Percentiles rank a stretch among this genome's conserved stretches.
Conservation (phyloP, 2,888 invertebrate genomes). For the Callimorpha dominula region DNA sequence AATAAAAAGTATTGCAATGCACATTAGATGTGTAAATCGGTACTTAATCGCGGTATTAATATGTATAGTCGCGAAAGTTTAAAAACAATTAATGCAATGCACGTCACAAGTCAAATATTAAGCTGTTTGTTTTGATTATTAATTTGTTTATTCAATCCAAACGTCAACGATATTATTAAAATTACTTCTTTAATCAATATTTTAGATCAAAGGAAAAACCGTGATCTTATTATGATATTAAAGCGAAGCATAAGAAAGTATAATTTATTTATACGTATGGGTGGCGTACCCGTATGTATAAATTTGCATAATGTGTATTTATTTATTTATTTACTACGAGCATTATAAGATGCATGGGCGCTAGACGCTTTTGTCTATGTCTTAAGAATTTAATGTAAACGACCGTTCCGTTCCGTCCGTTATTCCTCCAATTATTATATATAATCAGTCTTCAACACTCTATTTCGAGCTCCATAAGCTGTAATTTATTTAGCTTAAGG, state of each 20-base stretch:
- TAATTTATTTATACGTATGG: constrained; percentile 23
- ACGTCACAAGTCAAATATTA: not conserved
- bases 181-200: not conserved
- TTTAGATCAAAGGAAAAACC: constrained; percentile 12
- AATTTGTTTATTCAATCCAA: not conserved
- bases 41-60: too few relatives aligned
- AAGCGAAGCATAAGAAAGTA: not conserved
- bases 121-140: not conserved
- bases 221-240: constrained; percentile 7
- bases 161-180: constrained; percentile 9
- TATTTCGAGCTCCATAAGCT: not conserved
- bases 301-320: constrained; percentile 41
- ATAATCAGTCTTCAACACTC: not conserved
- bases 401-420: not conserved
- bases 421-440: not conserved
- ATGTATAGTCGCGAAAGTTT: too few relatives aligned
- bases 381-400: constrained; percentile 8
- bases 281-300: constrained; percentile 17
- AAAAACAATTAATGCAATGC: not conserved
- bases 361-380: constrained; percentile 17
- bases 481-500: constrained; percentile 25
- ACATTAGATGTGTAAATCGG: too few relatives aligned
- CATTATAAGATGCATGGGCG: constrained; percentile 10
- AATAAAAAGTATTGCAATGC: too few relatives aligned
- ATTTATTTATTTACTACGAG: constrained; percentile 21